phyloP scores from a whole-genome alignment of 2,888 invertebrate genomes.

The Nomada flava region DNA sequence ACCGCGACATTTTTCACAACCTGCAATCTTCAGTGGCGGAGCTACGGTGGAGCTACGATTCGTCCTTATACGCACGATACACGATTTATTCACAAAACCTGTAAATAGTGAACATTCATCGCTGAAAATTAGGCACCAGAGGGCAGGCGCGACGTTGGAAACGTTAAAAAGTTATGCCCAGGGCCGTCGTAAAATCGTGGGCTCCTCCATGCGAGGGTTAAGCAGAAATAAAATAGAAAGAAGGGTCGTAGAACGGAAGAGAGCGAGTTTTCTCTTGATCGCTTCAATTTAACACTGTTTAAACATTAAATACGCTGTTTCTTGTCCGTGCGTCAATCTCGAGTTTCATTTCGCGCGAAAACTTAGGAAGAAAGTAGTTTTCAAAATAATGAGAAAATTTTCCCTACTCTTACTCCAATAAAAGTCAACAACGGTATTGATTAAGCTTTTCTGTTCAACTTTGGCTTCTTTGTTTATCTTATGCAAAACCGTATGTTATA shows the following conservation, averaged over 20 bases:
- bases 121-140: constrained; percentile 81
- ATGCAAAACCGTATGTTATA: neutral
- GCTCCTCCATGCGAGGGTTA: constrained; percentile 40
- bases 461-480: neutral
- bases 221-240: constrained; percentile 39
- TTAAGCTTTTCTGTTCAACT: constrained; percentile 21
- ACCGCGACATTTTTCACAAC: constrained; percentile 64
- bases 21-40: constrained; percentile 53
- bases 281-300: constrained; percentile 29
- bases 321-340: neutral
- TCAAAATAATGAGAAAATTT: neutral
- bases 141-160: constrained; percentile 77
- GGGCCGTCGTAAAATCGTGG: constrained; percentile 72
- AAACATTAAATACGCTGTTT: constrained; percentile 41
- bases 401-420: neutral
- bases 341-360: neutral
- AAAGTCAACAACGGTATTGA: constrained; percentile 23
- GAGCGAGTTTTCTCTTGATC: constrained; percentile 53
- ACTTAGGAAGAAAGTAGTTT: neutral
- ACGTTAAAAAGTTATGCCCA: constrained; percentile 76
- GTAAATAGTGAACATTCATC: constrained; percentile 80
- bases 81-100: constrained; percentile 76
- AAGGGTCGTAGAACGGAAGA: constrained; percentile 36
- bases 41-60: constrained; percentile 49
- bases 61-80: constrained; percentile 66